Percentiles rank a stretch among this genome's conserved stretches.
Conservation (phyloP, 2,113 vertebrate species). For the Tringa solitaria region DNA sequence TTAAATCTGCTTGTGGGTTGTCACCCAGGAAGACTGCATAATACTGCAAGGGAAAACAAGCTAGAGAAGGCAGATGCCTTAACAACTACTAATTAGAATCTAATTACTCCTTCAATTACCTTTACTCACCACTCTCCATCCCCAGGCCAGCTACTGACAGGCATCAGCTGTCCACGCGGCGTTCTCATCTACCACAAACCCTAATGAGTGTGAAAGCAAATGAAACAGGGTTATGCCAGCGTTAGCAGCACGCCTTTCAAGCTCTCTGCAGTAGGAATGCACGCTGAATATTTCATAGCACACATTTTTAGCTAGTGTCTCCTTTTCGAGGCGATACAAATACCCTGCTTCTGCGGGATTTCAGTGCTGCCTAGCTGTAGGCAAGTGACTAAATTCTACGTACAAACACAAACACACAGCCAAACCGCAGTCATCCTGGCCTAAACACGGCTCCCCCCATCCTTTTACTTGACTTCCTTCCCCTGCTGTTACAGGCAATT, state of each 20-base stretch:
- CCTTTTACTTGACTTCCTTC: background rate
- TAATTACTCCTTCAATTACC: conserved; percentile 37
- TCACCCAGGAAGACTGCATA: background rate
- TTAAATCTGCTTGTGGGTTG: background rate
- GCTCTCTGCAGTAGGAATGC: background rate
- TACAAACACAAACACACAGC: background rate
- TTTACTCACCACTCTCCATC: background rate
- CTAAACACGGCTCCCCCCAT: background rate
- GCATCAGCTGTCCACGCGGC: background rate
- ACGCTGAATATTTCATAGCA: background rate
- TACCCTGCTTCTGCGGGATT: background rate
- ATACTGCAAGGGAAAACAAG: background rate
- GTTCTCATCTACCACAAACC: background rate
- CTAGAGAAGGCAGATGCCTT: conserved; percentile 17
- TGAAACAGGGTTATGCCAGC: background rate
- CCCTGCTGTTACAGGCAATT: background rate
- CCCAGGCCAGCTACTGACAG: conserved; percentile 26
- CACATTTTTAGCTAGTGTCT: background rate
- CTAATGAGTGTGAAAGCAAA: background rate
- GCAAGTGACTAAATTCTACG: background rate
- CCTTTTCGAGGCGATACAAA: background rate
- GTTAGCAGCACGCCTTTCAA: background rate
- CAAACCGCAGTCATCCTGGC: background rate
- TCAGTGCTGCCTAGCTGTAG: background rate
- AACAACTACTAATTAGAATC: conserved; percentile 34